Percentiles rank a stretch among this genome's conserved stretches.
phyloP scores from a whole-genome alignment of 2,113 vertebrate species.

The Grallaria varia region DNA sequence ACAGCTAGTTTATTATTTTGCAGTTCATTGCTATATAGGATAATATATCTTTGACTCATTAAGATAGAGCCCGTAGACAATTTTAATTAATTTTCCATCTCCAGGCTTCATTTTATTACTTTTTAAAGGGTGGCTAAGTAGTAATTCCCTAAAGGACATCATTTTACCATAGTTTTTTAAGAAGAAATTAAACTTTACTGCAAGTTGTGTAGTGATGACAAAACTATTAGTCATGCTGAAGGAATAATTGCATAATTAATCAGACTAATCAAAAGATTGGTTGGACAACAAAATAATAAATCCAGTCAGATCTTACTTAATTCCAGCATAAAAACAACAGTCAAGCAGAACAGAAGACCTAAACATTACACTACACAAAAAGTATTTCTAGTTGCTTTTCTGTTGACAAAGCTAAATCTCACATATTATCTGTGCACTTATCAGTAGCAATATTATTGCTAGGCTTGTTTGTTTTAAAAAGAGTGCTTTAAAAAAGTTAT shows the following conservation, averaged over 20 bases:
- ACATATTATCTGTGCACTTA: neutral
- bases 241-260: conserved; percentile 49
- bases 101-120: conserved; percentile 16
- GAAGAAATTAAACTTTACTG: conserved; percentile 13
- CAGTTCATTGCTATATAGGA: neutral
- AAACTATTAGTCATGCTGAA: conserved; percentile 33
- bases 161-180: neutral
- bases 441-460: neutral
- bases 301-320: conserved; percentile 45
- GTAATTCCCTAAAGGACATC: conserved; percentile 1
- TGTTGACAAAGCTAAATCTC: neutral
- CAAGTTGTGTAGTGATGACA: conserved; percentile 4
- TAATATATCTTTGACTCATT: conserved; percentile 14
- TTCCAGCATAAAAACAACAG: conserved; percentile 8
- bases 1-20: neutral
- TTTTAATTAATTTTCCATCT: conserved; percentile 43
- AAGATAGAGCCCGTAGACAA: neutral
- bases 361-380: neutral
- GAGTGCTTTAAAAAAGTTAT: neutral
- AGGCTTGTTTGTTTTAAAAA: neutral
- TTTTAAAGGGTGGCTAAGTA: conserved; percentile 24
- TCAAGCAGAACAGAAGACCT: neutral
- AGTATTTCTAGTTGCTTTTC: neutral
- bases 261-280: conserved; percentile 30
- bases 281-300: conserved; percentile 43